Conservation (phyloP, 2,797 vertebrate species). For the Todus mexicanus region DNA sequence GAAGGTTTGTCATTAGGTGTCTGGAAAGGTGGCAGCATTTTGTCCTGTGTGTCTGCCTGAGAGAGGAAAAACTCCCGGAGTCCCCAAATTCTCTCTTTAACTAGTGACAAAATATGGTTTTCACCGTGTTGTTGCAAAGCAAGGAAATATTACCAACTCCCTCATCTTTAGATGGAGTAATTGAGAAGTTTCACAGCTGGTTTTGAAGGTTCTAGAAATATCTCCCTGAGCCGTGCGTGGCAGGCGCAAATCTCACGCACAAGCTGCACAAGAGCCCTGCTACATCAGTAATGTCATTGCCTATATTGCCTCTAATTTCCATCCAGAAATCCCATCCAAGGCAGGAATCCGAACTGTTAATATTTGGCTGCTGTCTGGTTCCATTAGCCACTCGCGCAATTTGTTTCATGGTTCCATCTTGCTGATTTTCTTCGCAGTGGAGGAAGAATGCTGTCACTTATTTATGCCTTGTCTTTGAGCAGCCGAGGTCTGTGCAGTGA, state of each 20-base stretch:
- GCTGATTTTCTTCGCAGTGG: not conserved
- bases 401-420: not conserved
- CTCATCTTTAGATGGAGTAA: not conserved
- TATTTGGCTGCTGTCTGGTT: not conserved
- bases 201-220: not conserved
- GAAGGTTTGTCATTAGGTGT: not conserved
- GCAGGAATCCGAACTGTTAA: not conserved
- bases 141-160: not conserved
- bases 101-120: not conserved
- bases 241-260: not conserved
- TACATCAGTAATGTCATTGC: not conserved
- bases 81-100: not conserved
- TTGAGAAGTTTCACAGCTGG: not conserved
- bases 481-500: conserved; percentile 3
- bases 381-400: not conserved
- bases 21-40: not conserved
- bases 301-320: not conserved
- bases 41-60: not conserved
- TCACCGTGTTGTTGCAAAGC: rapidly evolving
- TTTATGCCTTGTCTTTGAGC: not conserved
- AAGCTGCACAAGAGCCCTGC: not conserved
- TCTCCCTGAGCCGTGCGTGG: not conserved
- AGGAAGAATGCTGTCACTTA: not conserved
- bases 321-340: not conserved
- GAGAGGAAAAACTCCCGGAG: not conserved